Evolutionary conservation across 2,113 vertebrate genomes (phyloP), one percentile per base, ranked within the genome.

Genomic region (Octodon degus): DNA sequence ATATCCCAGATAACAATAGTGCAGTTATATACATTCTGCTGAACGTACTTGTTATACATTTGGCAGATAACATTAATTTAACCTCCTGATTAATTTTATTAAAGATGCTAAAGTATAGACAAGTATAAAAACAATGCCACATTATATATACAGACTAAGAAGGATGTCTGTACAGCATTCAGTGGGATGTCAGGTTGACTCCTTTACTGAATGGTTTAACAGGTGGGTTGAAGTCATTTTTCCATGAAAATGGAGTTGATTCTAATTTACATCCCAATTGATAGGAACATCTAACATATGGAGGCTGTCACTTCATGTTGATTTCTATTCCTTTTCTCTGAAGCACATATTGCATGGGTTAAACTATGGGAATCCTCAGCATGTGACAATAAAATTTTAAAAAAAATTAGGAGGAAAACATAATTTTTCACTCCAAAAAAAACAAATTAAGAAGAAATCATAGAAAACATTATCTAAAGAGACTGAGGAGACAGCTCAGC

Each of bases 1-100:
- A 58, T 19, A 40, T 37, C 10, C 24, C 47, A 89, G 82, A n/a
- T 34, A 86, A 90, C 32, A 32, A 55, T 53, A 92, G n/a, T 53
- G 47, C 40, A 67, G 47, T 40, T 93, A 20, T 3, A 37, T 40
- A 43, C 47, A 80, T 60, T 83, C n/a, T 70, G 34, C 43, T 13
- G 2, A 55, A n/a, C 37, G 27, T 0, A 85, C 13, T 74, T 87
- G 65, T 50, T 70, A 37, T 11, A 77, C 60, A 70, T 83, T 68
- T 94, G 77, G n/a, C 62, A 93, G 63, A 83, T 68, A 86, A 93
- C 95, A 95, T 90, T 85, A 92, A 91, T 53, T 81, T 92, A 81
- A 83, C 62, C 30, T 89, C 79, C n/a, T 92, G 76, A 58, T 55
- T 80, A 86, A 80, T 53, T 96, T 95, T 83, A 96, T 90, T 89